These are phyloP conservation scores for Lithodes maja DNA, from an alignment of 2,888 invertebrate species.

Conservation along the genomic window DNA sequence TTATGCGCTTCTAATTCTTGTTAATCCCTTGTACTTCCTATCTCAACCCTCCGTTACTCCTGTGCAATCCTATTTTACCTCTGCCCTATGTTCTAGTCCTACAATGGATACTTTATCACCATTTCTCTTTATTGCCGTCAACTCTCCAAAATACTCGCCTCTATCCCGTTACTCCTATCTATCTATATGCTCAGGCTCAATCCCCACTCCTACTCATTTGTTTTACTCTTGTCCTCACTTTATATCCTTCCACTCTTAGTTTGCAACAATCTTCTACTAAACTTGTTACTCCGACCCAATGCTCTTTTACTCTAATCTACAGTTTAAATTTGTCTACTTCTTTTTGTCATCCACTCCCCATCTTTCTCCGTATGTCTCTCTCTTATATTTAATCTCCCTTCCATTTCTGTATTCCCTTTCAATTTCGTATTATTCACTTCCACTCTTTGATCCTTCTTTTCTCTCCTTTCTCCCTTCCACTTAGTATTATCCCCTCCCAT, in stretches of 20 bases:
- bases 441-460: neutral
- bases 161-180: too few species aligned
- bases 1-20: too few species aligned
- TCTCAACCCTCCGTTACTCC: too few species aligned
- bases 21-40: too few species aligned
- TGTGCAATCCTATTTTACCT: too few species aligned
- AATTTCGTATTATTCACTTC: neutral
- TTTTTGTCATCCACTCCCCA: neutral
- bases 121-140: too few species aligned
- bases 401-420: neutral
- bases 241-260: neutral
- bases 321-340: neutral
- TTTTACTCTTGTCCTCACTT: neutral
- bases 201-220: neutral
- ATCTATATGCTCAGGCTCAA: neutral
- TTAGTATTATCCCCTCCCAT: neutral
- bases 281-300: neutral
- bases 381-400: neutral
- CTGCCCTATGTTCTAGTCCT: too few species aligned
- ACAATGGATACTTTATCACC: too few species aligned
- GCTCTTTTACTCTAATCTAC: too few species aligned
- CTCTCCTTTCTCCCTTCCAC: neutral
- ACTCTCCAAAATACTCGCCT: too few species aligned
- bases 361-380: conserved; percentile 10
- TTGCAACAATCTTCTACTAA: neutral